Evolutionary conservation across 2,888 invertebrate species (phyloP), one percentile per base, ranked within the genome.

Genomic region (Drosophila percnosoma): DNA sequence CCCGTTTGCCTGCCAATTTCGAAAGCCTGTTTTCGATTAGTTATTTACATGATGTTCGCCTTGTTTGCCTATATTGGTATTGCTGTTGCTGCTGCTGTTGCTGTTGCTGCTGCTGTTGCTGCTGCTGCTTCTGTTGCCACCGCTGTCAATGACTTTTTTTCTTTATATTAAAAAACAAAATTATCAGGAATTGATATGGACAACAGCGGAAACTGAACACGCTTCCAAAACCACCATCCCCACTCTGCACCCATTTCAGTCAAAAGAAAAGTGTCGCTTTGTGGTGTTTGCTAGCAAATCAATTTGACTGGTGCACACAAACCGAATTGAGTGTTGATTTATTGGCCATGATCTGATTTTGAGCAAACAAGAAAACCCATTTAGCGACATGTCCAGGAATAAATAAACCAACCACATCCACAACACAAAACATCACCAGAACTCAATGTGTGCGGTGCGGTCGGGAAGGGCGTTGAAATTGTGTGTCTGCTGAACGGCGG

Each of bases 291-390:
- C 64, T 64, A 60, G 73, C 74, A 78, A 79, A 69, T 69, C 79
- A 66, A 77, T 79, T 77, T 78, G 69, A 55, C 65, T 64, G 62
- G 24, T 60, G 61, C 67, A 67, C 59, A 73, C 73, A 84, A 84
- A 87, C 84, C 79, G 73, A 78, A 87, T 82, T 67, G 87, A 74
- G 82, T 83, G 82, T 83, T 87, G 83, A 83, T 83, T 84, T 87
- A 87, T 83, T 82, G 82, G 76, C 85, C 82, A 79, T 83, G 87
- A 87, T 83, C 82, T 83, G 87, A 87, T 84, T 87, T 87, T 76
- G 82, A 87, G 68, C 75, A 87, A 83, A 83, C 78, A 83, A 87
- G 84, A 81, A 87, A 78, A 75, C 82, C 78, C 78, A 83, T 87
- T 84, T 87, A 84, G 75, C 87, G 82, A 71, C 70, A 83, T 82